Evolutionary conservation across 2,888 invertebrate genomes (phyloP).

Genomic region (Panopea generosa): DNA sequence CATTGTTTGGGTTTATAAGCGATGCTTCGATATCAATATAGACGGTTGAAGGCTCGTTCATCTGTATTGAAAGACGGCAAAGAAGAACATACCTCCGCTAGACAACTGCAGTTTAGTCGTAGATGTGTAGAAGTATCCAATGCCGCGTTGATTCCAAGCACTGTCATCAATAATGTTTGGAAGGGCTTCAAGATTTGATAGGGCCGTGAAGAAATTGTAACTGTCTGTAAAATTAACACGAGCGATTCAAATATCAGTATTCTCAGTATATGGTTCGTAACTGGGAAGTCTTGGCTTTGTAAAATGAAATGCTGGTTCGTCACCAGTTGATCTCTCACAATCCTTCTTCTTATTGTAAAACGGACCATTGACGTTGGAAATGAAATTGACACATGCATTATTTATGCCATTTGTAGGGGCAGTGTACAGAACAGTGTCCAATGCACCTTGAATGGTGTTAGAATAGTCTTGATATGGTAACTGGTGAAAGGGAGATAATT

Average conservation of each 20-base stretch:
- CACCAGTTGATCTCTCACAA: slow-evolving; percentile 14
- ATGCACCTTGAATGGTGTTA: neutral
- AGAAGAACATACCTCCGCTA: too few relatives aligned
- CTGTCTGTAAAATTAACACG: slow-evolving; percentile 9
- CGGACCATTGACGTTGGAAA: slow-evolving; percentile 17
- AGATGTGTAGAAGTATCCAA: slow-evolving; percentile 14
- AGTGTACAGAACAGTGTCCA: slow-evolving; percentile 7
- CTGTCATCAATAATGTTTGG: slow-evolving; percentile 26
- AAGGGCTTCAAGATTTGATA: neutral
- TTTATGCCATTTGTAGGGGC: neutral
- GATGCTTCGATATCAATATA: too few relatives aligned
- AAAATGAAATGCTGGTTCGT: slow-evolving; percentile 27
- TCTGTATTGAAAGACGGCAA: too few relatives aligned
- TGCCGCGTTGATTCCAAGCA: slow-evolving; percentile 6
- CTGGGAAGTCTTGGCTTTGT: slow-evolving; percentile 18
- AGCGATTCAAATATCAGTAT: slow-evolving; percentile 25
- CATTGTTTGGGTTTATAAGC: too few relatives aligned
- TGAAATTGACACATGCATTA: slow-evolving; percentile 29
- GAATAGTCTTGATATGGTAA: slow-evolving; percentile 4
- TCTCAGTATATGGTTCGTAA: slow-evolving; percentile 16
- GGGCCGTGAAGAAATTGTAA: slow-evolving; percentile 1
- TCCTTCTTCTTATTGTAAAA: slow-evolving; percentile 14
- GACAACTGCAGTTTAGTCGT: too few relatives aligned
- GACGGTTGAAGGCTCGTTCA: too few relatives aligned
- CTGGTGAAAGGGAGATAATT: slow-evolving; percentile 8